Conservation (phyloP, 37 sponge, comb jelly and placozoan genomes). For the Chondrosia reniformis region DNA sequence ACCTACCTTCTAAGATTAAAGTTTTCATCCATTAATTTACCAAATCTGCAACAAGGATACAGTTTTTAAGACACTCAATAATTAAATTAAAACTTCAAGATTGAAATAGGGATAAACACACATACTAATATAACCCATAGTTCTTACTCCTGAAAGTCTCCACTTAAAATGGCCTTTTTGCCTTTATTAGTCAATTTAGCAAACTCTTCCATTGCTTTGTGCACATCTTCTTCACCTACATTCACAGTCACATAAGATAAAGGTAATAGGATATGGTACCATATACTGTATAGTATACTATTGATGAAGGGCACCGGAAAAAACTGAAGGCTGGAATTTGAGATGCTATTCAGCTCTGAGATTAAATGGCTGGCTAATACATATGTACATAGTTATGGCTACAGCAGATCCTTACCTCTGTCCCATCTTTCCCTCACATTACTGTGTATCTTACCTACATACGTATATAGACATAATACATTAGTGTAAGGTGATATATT, state of each 20-base stretch:
- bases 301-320: no score
- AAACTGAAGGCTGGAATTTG: no score
- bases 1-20: slow-evolving; percentile 63
- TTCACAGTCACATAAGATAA: no score
- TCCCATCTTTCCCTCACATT: slow-evolving; percentile 71
- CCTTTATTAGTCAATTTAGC: slow-evolving; percentile 63
- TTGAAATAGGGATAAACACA: no score
- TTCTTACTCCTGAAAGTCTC: slow-evolving; percentile 37
- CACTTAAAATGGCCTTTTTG: slow-evolving; percentile 59
- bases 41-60: slow-evolving; percentile 32
- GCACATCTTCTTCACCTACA: slow-evolving; percentile 67
- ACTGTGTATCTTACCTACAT: slow-evolving; percentile 78
- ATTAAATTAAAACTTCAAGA: no score
- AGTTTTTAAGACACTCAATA: background rate
- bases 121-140: background rate
- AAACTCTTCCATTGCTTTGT: slow-evolving; percentile 72
- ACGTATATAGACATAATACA: background rate
- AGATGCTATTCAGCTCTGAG: no score
- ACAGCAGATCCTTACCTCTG: slow-evolving; percentile 37
- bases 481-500: background rate
- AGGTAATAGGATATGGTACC: no score
- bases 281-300: no score
- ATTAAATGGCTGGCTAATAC: no score
- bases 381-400: no score
- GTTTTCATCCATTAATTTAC: slow-evolving; percentile 70